Evolutionary conservation across 2,797 vertebrate species (phyloP).

Genomic region (Hypotaenidia philippensis): DNA sequence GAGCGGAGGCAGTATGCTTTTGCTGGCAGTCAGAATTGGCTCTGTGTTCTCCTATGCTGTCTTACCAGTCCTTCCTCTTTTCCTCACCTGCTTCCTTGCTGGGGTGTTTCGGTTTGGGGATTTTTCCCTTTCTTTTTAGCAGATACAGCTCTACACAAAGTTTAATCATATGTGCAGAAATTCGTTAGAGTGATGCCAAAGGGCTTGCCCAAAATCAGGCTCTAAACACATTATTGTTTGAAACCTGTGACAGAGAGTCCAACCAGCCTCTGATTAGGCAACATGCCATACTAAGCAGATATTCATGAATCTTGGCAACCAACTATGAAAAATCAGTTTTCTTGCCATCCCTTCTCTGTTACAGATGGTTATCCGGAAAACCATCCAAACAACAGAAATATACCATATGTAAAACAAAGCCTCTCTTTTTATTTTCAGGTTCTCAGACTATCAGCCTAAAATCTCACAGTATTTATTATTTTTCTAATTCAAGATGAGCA

Average conservation of each 20-base stretch:
- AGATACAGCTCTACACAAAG: not conserved
- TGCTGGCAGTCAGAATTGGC: not conserved
- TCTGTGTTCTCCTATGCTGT: not conserved
- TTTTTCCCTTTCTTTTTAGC: not conserved
- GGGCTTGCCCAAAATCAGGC: conserved; percentile 41
- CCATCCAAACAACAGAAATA: conserved; percentile 60
- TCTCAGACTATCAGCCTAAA: conserved; percentile 14
- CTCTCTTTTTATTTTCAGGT: conserved; percentile 30
- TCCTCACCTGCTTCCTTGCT: not conserved
- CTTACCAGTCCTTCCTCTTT: not conserved
- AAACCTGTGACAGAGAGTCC: conserved; percentile 31
- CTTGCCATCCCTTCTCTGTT: conserved; percentile 50
- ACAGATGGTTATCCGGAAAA: conserved; percentile 71
- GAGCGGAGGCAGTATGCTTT: not conserved
- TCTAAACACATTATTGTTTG: conserved; percentile 55
- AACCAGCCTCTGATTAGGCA: conserved; percentile 59
- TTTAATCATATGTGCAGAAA: conserved; percentile 16
- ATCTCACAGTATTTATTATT: conserved; percentile 16
- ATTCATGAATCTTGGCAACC: conserved; percentile 69
- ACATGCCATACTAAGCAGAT: conserved; percentile 54
- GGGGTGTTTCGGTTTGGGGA: not conserved
- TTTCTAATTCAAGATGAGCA: conserved; percentile 19
- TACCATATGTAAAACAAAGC: conserved; percentile 56
- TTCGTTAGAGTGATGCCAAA: conserved; percentile 21
- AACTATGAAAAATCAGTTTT: conserved; percentile 44